phyloP scores from a whole-genome alignment of 2,797 vertebrate genomes.

The Chelonia mydas region DNA sequence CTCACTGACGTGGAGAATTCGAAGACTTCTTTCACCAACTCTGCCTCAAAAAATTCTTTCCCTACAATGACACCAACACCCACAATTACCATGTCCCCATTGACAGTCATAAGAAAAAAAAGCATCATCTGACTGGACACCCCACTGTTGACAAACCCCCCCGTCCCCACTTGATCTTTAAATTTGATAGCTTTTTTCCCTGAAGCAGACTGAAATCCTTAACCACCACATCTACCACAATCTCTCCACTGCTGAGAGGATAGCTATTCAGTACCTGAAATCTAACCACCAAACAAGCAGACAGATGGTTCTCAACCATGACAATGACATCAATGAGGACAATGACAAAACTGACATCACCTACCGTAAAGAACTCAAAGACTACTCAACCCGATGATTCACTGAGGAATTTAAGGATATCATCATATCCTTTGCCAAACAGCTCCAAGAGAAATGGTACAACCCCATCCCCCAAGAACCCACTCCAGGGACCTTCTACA shows the following conservation, averaged over 20 bases:
- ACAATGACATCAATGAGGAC: no score
- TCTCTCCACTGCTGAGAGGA: neutral
- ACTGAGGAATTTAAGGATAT: neutral
- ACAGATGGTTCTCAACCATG: neutral
- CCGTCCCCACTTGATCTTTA: neutral
- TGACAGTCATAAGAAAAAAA: neutral
- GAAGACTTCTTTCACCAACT: no score
- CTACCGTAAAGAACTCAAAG: neutral
- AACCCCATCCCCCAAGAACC: neutral
- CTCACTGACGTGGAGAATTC: neutral
- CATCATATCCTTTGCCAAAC: neutral
- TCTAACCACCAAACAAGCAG: neutral
- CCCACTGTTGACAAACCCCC: neutral
- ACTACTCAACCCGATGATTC: neutral
- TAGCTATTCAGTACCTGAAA: neutral
- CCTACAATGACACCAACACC: no score
- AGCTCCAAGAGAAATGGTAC: neutral
- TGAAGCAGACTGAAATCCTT: neutral
- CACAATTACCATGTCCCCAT: no score
- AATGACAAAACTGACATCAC: neutral
- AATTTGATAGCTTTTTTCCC: neutral
- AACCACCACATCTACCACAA: neutral
- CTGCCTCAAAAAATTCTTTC: no score
- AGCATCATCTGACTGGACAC: neutral
- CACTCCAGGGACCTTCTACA: neutral